A percentile compares a stretch with the other conserved stretches of the same genome.
Conservation (phyloP, 1,140 invertebrate species). For the Trichonephila clavata region DNA sequence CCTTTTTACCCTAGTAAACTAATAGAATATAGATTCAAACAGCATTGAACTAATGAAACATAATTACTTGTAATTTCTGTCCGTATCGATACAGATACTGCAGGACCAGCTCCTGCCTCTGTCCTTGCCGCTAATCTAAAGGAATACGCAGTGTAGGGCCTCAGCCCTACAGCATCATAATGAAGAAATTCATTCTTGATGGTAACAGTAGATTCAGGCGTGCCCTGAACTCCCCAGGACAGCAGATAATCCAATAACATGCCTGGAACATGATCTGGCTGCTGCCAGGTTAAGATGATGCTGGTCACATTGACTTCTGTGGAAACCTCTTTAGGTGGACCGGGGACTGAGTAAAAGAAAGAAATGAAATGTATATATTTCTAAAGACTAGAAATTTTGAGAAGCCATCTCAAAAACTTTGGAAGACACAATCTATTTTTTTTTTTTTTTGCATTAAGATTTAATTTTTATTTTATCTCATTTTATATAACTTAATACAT, state of each 20-base stretch:
- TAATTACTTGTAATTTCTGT: conserved; percentile 19
- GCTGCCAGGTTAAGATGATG: background rate
- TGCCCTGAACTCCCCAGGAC: background rate
- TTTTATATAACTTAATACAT: no score
- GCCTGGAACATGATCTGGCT: background rate
- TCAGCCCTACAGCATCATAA: conserved; percentile 21
- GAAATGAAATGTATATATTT: background rate
- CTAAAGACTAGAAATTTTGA: no score
- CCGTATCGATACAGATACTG: background rate
- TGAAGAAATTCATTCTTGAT: background rate
- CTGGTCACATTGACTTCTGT: background rate
- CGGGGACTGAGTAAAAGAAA: background rate
- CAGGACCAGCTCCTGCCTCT: conserved; percentile 4
- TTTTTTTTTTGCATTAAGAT: no score
- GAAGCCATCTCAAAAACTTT: no score
- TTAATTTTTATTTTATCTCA: no score
- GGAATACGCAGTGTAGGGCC: background rate
- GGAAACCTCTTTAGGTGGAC: background rate
- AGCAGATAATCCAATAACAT: background rate
- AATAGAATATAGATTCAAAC: background rate
- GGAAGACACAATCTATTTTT: no score
- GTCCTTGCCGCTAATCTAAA: conserved; percentile 16
- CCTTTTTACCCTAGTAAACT: background rate
- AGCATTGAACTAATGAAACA: background rate
- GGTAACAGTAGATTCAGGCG: background rate